Conservation (phyloP, 2,888 invertebrate genomes). For the Catocala sponsa region DNA sequence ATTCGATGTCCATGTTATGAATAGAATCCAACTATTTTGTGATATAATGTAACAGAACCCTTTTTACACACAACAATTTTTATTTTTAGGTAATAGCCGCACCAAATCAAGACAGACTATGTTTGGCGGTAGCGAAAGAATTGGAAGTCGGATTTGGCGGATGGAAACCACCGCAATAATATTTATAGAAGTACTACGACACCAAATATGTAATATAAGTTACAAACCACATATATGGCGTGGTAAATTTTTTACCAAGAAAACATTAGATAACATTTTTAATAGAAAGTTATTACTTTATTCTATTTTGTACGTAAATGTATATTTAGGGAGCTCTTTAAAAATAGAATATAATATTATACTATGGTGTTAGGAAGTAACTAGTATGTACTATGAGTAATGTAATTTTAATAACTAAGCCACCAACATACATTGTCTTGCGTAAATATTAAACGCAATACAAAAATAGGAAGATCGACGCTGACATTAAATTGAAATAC, state of each 20-base stretch:
- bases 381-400: constrained; percentile 3
- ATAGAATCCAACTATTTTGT: no score
- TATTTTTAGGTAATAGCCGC: constrained; percentile 90
- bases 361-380: constrained; percentile 3
- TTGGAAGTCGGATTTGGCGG: constrained; percentile 94
- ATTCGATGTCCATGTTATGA: no score
- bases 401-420: constrained; percentile 3
- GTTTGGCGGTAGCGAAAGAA: constrained; percentile 93
- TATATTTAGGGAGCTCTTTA: constrained; percentile 48
- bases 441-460: not conserved
- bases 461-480: not conserved
- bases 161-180: constrained; percentile 89
- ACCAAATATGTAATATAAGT: constrained; percentile 44
- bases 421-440: constrained; percentile 1
- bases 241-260: constrained; percentile 60
- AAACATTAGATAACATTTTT: constrained; percentile 33
- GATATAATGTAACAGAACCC: no score
- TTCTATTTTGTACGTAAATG: constrained; percentile 53
- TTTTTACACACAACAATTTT: not conserved
- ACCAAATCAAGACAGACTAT: constrained; percentile 92
- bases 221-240: constrained; percentile 69
- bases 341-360: constrained; percentile 31
- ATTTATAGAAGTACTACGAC: constrained; percentile 24
- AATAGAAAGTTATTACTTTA: constrained; percentile 40
- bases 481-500: not conserved